A percentile compares a stretch with the other conserved stretches of the same genome.
Evolutionary conservation across 2,113 vertebrate genomes (phyloP).

Genomic region (Paradoxurus hermaphroditus): DNA sequence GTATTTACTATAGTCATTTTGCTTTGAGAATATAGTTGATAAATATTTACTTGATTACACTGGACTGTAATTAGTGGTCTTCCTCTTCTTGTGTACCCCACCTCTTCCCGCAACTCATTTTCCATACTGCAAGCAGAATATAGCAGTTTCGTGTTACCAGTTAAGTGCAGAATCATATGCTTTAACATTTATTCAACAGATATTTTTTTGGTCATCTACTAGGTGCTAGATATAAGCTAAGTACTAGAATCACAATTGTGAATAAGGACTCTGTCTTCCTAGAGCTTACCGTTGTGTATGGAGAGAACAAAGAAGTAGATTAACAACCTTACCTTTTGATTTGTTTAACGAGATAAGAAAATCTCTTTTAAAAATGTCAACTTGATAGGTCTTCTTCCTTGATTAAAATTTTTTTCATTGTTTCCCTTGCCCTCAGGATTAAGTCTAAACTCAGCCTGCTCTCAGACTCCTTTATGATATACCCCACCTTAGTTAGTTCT

Average conservation of each 20-base stretch:
- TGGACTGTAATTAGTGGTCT: background rate
- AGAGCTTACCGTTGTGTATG: background rate
- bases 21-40: background rate
- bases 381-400: background rate
- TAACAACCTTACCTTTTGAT: slow-evolving; percentile 4
- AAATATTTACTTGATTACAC: background rate
- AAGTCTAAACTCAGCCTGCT: background rate
- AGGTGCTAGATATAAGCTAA: background rate
- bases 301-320: background rate
- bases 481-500: background rate
- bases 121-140: background rate
- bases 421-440: background rate
- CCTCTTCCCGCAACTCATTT: background rate
- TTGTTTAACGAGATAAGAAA: slow-evolving; percentile 9
- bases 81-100: background rate
- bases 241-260: background rate
- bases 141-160: background rate
- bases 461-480: background rate
- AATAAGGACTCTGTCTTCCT: background rate
- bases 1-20: background rate
- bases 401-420: background rate
- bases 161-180: background rate
- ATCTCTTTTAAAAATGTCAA: background rate
- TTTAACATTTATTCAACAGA: background rate
- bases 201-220: background rate